Evolutionary conservation across 2,888 invertebrate genomes (phyloP), one percentile per base, ranked within the genome.

Genomic region (Chrysotoxum bicinctum): DNA sequence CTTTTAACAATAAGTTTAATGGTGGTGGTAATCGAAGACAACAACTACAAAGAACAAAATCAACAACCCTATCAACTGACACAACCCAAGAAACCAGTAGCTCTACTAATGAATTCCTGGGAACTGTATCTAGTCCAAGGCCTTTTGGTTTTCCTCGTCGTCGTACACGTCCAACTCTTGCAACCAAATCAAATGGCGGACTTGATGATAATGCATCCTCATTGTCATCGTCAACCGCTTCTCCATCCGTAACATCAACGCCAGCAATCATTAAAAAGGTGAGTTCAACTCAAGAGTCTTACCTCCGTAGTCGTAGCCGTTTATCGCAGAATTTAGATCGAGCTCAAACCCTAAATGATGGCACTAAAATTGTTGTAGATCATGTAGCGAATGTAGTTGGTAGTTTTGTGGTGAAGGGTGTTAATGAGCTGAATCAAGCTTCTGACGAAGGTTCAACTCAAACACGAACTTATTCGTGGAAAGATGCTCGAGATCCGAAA

Each of bases 141-240:
- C 93, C 93, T 23, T 93, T 93, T 89, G 92, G 93, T 89, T 93
- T 92, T 87, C 91, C 92, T 48, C 90, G 93, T 88, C 90, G 93
- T 88, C 91, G 93, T 88, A 92, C 90, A 87, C 92, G 93, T 89
- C 92, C 93, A 74, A 91, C 88, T 76, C 87, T 74, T 87, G 89
- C 87, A 66, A 88, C 70, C 80, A 88, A 81, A 87, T 88, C 70
- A 84, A 88, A 69, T 78, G 78, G 56, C 50, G 79, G 64, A 74
- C 45, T 69, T 75, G 87, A 84, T 72, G 82, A 80, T 73, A 58
- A 50, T 45, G 80, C 66, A 32, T 35, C 54, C 3, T 66, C 72
- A 52, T 77, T 72, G 16, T 43, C 45, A 64, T 78, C 80, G 21
- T 64, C 64, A 45, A 72, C 80, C 32, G 70, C 52, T 21, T 16